phyloP scores from a whole-genome alignment of 2,797 vertebrate genomes.

The Passerculus sandwichensis region DNA sequence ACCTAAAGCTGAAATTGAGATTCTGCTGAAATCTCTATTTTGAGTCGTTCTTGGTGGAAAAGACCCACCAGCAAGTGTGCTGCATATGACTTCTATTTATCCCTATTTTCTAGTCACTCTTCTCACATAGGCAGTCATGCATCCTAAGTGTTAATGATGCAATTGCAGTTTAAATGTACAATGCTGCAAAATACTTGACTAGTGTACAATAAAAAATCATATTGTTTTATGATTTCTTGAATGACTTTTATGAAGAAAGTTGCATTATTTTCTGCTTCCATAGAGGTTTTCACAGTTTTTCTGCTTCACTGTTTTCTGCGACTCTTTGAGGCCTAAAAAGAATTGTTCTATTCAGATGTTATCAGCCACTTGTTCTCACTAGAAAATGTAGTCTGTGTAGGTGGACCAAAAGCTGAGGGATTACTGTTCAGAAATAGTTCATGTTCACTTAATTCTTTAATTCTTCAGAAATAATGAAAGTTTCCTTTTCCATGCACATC shows the following conservation, averaged over 20 bases:
- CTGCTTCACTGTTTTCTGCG: neutral
- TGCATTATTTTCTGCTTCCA: neutral
- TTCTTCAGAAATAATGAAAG: neutral
- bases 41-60: neutral
- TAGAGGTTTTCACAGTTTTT: neutral
- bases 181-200: neutral
- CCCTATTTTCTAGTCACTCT: neutral
- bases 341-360: neutral
- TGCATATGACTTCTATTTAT: neutral
- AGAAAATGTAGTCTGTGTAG: conserved; percentile 22
- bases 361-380: neutral
- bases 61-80: neutral
- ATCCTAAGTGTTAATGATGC: neutral
- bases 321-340: neutral
- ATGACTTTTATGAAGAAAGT: neutral
- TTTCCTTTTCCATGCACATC: neutral
- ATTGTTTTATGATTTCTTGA: neutral
- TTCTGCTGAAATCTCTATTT: neutral
- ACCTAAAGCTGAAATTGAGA: neutral
- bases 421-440: conserved; percentile 1
- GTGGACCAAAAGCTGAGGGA: neutral
- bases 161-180: neutral
- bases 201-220: neutral
- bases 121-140: neutral
- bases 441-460: neutral